Evolutionary conservation across 1,140 invertebrate species (phyloP).

Genomic region (Aphelinus certus): DNA sequence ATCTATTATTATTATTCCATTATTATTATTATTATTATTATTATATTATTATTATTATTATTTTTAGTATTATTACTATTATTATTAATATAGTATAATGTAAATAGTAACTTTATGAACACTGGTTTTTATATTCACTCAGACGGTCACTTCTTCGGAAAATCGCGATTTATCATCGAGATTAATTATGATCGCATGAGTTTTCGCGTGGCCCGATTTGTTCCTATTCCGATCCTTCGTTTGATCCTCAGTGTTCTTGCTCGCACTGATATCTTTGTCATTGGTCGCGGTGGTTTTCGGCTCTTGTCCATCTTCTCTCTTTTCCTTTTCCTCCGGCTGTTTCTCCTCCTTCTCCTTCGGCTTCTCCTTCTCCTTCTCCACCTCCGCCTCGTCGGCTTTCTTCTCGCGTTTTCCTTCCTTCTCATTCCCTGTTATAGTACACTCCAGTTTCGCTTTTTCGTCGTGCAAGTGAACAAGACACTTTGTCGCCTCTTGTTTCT

Average conservation of each 20-base stretch:
- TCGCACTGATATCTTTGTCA: background rate
- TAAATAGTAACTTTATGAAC: too few relatives aligned
- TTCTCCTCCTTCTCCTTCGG: background rate
- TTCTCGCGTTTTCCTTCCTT: too few relatives aligned
- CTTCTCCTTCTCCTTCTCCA: background rate
- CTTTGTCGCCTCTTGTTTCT: too few relatives aligned
- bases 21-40: background rate
- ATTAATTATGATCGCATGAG: conserved; percentile 80
- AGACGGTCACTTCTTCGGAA: conserved; percentile 83
- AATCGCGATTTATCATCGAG: conserved; percentile 82
- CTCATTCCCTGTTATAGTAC: too few relatives aligned
- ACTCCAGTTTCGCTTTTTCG: too few relatives aligned
- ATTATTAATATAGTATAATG: too few relatives aligned
- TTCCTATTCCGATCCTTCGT: conserved; percentile 49
- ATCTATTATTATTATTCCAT: too few relatives aligned
- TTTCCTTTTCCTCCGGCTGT: background rate
- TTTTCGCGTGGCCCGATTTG: conserved; percentile 74
- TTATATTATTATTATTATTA: background rate
- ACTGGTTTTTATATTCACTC: conserved; percentile 46
- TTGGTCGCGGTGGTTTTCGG: background rate
- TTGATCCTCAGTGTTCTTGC: conserved; percentile 16
- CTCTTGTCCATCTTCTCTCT: conserved; percentile 10
- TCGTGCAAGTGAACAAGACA: too few relatives aligned
- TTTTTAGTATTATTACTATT: background rate
- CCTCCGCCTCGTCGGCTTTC: background rate